A percentile compares a stretch with the other conserved stretches of the same genome.
phyloP scores from a whole-genome alignment of 2,113 vertebrate species.

The Bungarus multicinctus region DNA sequence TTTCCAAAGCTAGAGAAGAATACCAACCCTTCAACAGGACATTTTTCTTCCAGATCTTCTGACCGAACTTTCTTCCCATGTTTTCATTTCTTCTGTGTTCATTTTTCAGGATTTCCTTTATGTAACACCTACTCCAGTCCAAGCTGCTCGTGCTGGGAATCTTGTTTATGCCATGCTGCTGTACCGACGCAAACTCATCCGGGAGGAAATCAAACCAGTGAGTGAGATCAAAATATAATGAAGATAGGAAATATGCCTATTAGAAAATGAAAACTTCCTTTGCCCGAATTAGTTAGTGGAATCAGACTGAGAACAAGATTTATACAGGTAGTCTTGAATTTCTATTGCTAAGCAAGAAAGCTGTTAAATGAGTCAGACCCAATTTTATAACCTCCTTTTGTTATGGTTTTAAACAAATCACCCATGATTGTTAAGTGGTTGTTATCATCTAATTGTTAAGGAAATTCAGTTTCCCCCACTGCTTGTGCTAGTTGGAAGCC shows the following conservation, averaged over 20 bases:
- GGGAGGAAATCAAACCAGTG: slow-evolving; percentile 84
- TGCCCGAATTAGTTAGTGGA: background rate
- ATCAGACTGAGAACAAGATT: background rate
- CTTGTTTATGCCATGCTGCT: slow-evolving; percentile 77
- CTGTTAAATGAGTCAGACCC: background rate
- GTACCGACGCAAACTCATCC: slow-evolving; percentile 80
- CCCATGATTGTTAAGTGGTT: background rate
- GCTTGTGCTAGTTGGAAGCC: background rate
- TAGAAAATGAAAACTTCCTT: background rate
- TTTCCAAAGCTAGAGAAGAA: background rate
- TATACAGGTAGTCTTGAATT: background rate
- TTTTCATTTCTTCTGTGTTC: background rate
- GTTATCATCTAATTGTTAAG: background rate
- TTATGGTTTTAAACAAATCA: background rate
- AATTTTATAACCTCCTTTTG: background rate
- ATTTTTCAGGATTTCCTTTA: slow-evolving; percentile 58
- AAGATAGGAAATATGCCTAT: background rate
- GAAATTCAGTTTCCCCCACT: background rate
- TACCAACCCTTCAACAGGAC: too few species aligned
- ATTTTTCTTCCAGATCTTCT: background rate
- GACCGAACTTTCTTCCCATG: background rate
- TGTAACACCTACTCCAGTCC: slow-evolving; percentile 56
- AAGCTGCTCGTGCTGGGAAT: slow-evolving; percentile 84
- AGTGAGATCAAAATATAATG: slow-evolving; percentile 40
- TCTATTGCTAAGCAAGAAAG: too few species aligned